These are phyloP conservation scores for Ophonus ardosiacus DNA, from an alignment of 2,888 invertebrate species.

Conservation along the genomic window DNA sequence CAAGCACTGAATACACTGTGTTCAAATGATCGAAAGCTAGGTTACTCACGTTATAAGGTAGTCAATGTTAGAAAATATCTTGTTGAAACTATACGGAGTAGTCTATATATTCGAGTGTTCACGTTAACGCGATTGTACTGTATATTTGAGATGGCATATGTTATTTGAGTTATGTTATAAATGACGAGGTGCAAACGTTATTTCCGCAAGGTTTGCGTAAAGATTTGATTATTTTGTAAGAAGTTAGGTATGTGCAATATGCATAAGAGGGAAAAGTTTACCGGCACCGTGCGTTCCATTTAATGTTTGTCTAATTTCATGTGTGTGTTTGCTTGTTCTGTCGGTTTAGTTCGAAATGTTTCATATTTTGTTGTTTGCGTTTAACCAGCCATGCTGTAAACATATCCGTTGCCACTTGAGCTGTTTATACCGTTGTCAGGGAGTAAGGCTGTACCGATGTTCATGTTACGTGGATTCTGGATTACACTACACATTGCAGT, in stretches of 20 bases:
- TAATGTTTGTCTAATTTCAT: slow-evolving; percentile 43
- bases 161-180: not conserved
- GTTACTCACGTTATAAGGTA: no score
- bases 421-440: slow-evolving; percentile 35
- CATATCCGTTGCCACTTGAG: slow-evolving; percentile 41
- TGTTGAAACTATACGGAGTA: no score
- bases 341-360: slow-evolving; percentile 31
- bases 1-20: no score
- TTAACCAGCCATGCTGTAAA: slow-evolving; percentile 41
- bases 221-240: slow-evolving; percentile 15
- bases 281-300: slow-evolving; percentile 11
- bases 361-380: slow-evolving; percentile 45
- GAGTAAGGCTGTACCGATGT: not conserved
- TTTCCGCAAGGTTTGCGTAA: not conserved
- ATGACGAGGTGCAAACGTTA: not conserved
- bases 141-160: not conserved
- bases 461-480: not conserved
- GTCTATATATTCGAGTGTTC: no score
- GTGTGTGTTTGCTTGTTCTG: slow-evolving; percentile 52
- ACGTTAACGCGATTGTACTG: no score
- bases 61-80: no score
- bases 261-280: slow-evolving; percentile 7
- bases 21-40: no score
- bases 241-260: not conserved
- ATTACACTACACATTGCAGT: no score